phyloP scores from a whole-genome alignment of 2,113 vertebrate genomes.

The Macquaria australasica region DNA sequence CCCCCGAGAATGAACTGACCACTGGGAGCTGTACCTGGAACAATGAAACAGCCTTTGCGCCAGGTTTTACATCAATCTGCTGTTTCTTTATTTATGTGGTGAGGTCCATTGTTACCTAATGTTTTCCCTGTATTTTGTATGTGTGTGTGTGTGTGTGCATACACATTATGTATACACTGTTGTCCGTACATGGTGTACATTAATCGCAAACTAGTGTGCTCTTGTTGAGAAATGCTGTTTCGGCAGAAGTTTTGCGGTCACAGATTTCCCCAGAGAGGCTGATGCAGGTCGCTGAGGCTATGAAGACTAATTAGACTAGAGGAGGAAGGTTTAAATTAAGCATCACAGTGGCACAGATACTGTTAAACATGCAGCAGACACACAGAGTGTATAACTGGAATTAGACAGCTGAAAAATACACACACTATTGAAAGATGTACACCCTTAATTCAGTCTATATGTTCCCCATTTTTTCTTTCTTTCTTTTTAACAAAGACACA shows the following conservation, averaged over 20 bases:
- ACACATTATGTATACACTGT: not conserved
- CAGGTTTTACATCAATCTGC: conserved; percentile 41
- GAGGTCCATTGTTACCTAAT: not conserved
- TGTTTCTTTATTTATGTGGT: conserved; percentile 42
- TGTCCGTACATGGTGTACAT: conserved; percentile 1
- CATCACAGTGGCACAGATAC: conserved; percentile 72
- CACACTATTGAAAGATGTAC: not conserved
- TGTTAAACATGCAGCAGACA: conserved; percentile 32
- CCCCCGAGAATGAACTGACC: conserved; percentile 31
- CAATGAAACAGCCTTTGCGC: conserved; percentile 21
- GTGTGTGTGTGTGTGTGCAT: not conserved
- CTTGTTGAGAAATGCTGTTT: conserved; percentile 48
- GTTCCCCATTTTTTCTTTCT: not conserved
- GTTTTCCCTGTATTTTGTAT: not conserved
- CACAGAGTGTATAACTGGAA: not conserved
- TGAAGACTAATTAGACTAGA: conserved; percentile 73
- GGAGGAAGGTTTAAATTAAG: conserved; percentile 76
- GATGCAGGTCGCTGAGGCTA: conserved; percentile 61
- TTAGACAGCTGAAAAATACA: conserved; percentile 16
- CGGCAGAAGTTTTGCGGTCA: conserved; percentile 60
- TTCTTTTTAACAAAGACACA: not conserved
- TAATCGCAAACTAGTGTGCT: conserved; percentile 28
- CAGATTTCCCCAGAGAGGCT: conserved; percentile 61
- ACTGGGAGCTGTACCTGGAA: conserved; percentile 37
- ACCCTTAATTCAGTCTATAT: not conserved